Evolutionary conservation across 2,797 vertebrate species (phyloP).

Genomic region (Crocidura indochinensis): DNA sequence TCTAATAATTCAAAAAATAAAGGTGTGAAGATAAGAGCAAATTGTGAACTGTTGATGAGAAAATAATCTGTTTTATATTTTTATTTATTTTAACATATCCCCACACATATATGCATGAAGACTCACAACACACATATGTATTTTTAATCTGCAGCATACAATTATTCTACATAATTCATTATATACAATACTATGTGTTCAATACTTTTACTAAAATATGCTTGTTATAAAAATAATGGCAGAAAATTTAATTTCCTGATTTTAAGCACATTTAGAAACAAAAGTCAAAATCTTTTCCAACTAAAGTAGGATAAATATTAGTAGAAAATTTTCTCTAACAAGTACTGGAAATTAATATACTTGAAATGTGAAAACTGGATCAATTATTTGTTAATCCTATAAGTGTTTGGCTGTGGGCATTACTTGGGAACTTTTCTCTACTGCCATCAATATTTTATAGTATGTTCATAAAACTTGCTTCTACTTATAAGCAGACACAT

Average conservation of each 20-base stretch:
- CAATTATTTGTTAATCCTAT: conserved; percentile 62
- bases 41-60: no score
- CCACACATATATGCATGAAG: no score
- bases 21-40: no score
- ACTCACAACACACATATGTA: no score
- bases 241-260: conserved; percentile 12
- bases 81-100: no score
- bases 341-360: conserved; percentile 28
- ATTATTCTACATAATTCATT: no score
- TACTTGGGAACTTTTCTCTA: conserved; percentile 32
- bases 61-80: no score
- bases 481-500: neutral
- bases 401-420: conserved; percentile 65
- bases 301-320: conserved; percentile 28
- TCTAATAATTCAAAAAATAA: no score
- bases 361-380: conserved; percentile 28
- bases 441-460: conserved; percentile 75
- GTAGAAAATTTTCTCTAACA: conserved; percentile 54
- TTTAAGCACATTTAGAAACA: conserved; percentile 24
- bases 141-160: no score
- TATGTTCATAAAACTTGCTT: neutral
- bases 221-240: neutral
- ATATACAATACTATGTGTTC: neutral
- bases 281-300: conserved; percentile 22
- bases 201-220: neutral